Evolutionary conservation across 2,113 vertebrate species (phyloP), one percentile per base, ranked within the genome.

Genomic region (Grammomys dolichurus): DNA sequence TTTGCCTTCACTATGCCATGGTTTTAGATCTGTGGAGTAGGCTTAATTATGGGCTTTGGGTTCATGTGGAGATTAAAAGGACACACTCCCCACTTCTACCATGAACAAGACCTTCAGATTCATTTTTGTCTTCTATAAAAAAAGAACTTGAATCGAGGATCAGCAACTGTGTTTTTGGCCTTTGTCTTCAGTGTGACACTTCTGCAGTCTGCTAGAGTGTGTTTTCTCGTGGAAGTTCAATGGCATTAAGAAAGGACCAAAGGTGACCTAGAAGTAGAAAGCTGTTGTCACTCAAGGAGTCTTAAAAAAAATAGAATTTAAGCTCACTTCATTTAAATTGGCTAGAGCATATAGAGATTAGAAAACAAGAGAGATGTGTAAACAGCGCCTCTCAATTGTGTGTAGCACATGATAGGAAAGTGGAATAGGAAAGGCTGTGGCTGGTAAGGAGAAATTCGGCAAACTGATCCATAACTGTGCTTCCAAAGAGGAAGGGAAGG

Each of bases 1-100:
- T 46, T 96, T 80, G 80, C 80, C 43, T 56, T 92, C 13, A 94
- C 58, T 58, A 31, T 80, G 48, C n/a, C n/a, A 89, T 86, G 43
- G 93, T 94, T 95, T 92, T 93, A 95, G 63, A 85, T 95, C 60
- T 95, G 40, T 92, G 82, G 40, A 94, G 70, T 81, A 69, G 65
- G n/a, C 26, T 88, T 94, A 87, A 65, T 85, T 96, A 24, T 87
- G 40, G 93, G 43, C 82, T 96, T 43, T 46, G 77, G 51, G 17
- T 96, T 86, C 40, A 89, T 75, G 56, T 82, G 36, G 51, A 86
- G 20, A 75, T 80, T 48, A 69, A 89, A 56, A 73, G 65, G 46
- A 76, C 67, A 60, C 5, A 65, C 91, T 94, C 93, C n/a, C 84
- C 36, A 89, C 89, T 96, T 96, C 69, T 84, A 48, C 58, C 31